Base-by-base conservation (phyloP, 2,888 invertebrate species). In the Dexiosoma caninum region DNA sequence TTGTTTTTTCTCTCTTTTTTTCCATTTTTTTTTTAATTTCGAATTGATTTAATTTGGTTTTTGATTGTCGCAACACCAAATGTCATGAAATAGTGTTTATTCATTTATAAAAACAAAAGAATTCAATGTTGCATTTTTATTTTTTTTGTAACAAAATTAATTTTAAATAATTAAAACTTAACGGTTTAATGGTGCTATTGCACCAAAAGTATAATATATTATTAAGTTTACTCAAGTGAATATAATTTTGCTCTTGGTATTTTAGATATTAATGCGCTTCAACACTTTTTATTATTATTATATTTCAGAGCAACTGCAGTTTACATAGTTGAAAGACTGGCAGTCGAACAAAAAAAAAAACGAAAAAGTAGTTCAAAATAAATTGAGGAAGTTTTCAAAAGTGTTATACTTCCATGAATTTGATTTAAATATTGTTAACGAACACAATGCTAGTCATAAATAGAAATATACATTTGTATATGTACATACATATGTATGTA, bases 161-260 rank as follows among this genome's bases (percentile, higher is more conserved):
- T 19, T 35, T 8, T 27, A 27, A 27, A 27, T 27, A 27, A 27
- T 27, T 5, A 27, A 27, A n/a, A 62, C 30, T 44, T 64, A 62
- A 74, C 44, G 55, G 53, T 35, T 57, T 19, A 64, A 64, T 49
- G 40, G 37, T 49, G 53, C 12, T 49, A 42, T 51, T 49, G 12
- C 9, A 35, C n/a, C 19, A 49, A 66, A 37, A 37, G 9, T 7
- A 70, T 62, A 57, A 40, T 14, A 23, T 59, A 19, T 30, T 23
- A 27, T 32, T n/a, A 57, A 64, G 64, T 83, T 83, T 80, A 84
- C 84, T 82, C 76, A 75, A 82, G 72, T 85, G 84, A 82, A 78
- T 76, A 76, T 69, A 76, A 64, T 57, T 72, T 78, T 82, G 82
- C 30, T 66, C 79, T 78, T 74, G 82, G 53, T 82, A 77, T 49